Evolutionary conservation across 2,113 vertebrate genomes (phyloP).

Genomic region (Pantherophis guttatus): DNA sequence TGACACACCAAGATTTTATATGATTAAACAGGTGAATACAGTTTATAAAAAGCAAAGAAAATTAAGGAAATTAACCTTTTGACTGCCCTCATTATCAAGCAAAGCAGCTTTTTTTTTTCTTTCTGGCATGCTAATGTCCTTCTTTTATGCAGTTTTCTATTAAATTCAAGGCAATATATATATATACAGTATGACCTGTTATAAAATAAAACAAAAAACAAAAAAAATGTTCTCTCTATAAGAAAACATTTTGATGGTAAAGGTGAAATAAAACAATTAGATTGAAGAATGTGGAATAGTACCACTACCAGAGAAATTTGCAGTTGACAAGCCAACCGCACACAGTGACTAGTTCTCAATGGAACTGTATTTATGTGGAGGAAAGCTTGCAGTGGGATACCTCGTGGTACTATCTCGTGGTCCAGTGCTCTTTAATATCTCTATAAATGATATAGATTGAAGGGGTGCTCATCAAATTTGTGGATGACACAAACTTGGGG

Average conservation of each 20-base stretch:
- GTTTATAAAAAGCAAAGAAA: constrained; percentile 24
- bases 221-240: not conserved
- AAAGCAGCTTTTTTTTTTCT: not conserved
- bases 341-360: not conserved
- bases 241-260: not conserved
- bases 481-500: too few relatives aligned
- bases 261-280: not conserved
- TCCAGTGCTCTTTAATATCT: too few relatives aligned
- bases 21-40: constrained; percentile 9
- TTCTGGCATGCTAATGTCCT: not conserved
- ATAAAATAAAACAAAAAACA: not conserved
- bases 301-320: not conserved
- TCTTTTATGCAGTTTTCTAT: not conserved
- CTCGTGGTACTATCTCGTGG: too few relatives aligned
- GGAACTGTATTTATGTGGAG: too few relatives aligned
- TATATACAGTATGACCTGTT: not conserved
- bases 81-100: not conserved
- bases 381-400: too few relatives aligned
- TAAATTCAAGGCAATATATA: not conserved
- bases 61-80: constrained; percentile 32
- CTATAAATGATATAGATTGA: too few relatives aligned
- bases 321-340: not conserved
- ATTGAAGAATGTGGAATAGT: not conserved
- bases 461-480: too few relatives aligned
- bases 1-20: not conserved